Conservation (phyloP, 2,113 vertebrate genomes). For the Danionella cerebrum region DNA sequence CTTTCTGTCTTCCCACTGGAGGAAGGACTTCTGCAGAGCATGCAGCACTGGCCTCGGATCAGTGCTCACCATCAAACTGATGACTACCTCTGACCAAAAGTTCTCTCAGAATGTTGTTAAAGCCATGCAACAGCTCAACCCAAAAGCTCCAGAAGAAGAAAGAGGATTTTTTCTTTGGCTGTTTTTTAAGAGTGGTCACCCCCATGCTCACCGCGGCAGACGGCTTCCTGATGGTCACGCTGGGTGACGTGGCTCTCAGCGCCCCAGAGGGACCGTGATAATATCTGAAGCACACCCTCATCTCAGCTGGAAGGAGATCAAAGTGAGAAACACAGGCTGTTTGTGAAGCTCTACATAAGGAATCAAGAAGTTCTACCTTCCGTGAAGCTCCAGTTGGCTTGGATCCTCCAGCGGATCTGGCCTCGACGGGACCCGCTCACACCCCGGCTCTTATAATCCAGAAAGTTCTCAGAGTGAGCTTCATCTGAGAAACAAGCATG, state of each 20-base stretch:
- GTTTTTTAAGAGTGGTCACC: too few relatives aligned
- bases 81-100: too few relatives aligned
- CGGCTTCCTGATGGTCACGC: conserved; percentile 82
- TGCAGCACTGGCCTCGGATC: too few relatives aligned
- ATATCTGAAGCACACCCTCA: conserved; percentile 97
- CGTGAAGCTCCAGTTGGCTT: conserved; percentile 81
- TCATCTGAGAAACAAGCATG: conserved; percentile 72
- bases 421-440: conserved; percentile 92
- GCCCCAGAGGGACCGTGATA: conserved; percentile 91
- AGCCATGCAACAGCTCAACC: too few relatives aligned
- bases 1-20: too few relatives aligned
- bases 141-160: too few relatives aligned
- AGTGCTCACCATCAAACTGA: too few relatives aligned
- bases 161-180: too few relatives aligned
- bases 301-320: conserved; percentile 73
- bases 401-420: conserved; percentile 95
- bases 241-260: conserved; percentile 85
- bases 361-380: conserved; percentile 59
- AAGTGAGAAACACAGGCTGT: background rate
- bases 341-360: background rate
- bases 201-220: conserved; percentile 77
- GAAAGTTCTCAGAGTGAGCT: conserved; percentile 87
- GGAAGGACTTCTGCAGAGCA: too few relatives aligned
- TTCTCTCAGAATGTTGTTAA: too few relatives aligned
- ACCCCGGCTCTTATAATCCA: conserved; percentile 97